Evolutionary conservation across 2,888 invertebrate species (phyloP).

Genomic region (Thalpophila matura): DNA sequence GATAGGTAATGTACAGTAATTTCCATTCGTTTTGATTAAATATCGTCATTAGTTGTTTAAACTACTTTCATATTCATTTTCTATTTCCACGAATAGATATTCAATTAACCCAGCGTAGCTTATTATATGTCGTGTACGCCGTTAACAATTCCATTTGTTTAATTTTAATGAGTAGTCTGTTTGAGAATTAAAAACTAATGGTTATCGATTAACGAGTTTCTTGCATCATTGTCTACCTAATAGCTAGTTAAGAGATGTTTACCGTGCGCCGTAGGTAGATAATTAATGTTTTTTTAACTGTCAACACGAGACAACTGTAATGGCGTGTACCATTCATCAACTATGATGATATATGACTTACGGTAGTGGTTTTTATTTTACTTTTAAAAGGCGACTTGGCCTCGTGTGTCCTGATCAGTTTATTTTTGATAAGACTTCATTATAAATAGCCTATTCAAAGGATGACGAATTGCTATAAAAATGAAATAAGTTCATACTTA

Average conservation of each 20-base stretch:
- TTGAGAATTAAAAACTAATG: slow-evolving; percentile 61
- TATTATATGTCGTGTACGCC: slow-evolving; percentile 20
- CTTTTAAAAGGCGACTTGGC: slow-evolving; percentile 43
- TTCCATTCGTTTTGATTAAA: slow-evolving; percentile 1
- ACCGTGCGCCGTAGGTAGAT: slow-evolving; percentile 68
- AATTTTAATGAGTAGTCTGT: slow-evolving; percentile 61
- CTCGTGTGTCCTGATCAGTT: slow-evolving; percentile 49
- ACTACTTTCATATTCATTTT: slow-evolving; percentile 25
- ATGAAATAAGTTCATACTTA: slow-evolving; percentile 17
- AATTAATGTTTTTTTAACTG: slow-evolving; percentile 76
- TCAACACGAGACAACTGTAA: slow-evolving; percentile 72
- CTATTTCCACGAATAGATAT: slow-evolving; percentile 23
- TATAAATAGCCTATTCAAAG: slow-evolving; percentile 33
- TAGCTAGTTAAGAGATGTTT: slow-evolving; percentile 69
- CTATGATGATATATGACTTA: slow-evolving; percentile 64
- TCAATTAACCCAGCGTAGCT: slow-evolving; percentile 27
- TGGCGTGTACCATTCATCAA: slow-evolving; percentile 70
- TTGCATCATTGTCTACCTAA: slow-evolving; percentile 65
- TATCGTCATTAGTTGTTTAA: slow-evolving; percentile 8
- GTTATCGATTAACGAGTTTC: slow-evolving; percentile 64
- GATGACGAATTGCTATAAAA: slow-evolving; percentile 5
- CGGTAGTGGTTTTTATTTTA: slow-evolving; percentile 54
- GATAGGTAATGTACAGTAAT: not conserved
- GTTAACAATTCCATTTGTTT: slow-evolving; percentile 57
- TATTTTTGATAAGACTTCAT: slow-evolving; percentile 49